These are phyloP conservation scores for Drosophila limbata DNA, from an alignment of 2,888 invertebrate genomes.

Conservation along the genomic window DNA sequence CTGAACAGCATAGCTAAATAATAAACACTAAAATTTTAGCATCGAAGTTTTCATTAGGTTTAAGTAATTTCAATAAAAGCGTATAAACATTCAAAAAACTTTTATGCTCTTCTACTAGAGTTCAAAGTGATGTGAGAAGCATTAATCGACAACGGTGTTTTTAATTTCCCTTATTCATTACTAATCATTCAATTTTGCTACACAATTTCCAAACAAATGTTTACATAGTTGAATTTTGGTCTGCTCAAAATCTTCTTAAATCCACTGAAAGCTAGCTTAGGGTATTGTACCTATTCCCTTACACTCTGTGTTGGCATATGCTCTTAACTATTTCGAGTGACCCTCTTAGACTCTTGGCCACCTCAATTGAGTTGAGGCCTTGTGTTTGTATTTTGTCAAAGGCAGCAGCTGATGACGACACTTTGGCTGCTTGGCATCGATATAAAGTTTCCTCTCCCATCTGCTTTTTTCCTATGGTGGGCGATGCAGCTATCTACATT, in stretches of 20 bases:
- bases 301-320: background rate
- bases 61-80: too few relatives aligned
- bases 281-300: background rate
- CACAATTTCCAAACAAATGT: background rate
- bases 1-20: background rate
- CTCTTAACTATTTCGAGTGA: background rate
- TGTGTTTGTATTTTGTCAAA: constrained; percentile 69
- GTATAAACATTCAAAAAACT: too few relatives aligned
- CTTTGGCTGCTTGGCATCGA: constrained; percentile 68
- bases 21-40: too few relatives aligned
- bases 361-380: constrained; percentile 62
- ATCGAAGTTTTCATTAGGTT: too few relatives aligned
- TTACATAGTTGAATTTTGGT: background rate
- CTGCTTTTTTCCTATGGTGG: background rate
- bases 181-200: too few relatives aligned
- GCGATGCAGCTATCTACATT: constrained; percentile 24
- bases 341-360: constrained; percentile 37
- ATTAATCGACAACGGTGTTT: background rate
- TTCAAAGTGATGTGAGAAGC: too few relatives aligned
- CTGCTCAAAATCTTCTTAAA: background rate
- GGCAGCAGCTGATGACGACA: constrained; percentile 66
- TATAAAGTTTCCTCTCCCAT: constrained; percentile 44
- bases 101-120: too few relatives aligned
- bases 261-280: background rate
- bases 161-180: background rate